Base-by-base conservation (phyloP, 2,888 invertebrate species). In the Lasioglossum marginatum region DNA sequence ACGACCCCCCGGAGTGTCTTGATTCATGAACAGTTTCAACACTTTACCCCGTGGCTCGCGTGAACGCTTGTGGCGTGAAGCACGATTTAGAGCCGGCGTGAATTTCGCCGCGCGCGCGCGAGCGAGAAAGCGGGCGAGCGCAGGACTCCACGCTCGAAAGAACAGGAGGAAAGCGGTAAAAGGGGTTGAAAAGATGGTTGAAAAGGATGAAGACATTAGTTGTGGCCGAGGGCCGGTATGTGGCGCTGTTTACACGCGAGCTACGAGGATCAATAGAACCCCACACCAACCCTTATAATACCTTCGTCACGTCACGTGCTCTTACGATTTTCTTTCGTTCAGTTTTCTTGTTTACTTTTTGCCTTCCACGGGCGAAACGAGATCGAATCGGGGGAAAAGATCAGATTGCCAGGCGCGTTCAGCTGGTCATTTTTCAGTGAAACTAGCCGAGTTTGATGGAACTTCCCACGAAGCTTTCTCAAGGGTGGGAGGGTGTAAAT, bases 171-270 rank as follows among this genome's bases (percentile, higher is more conserved):
- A 43, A 76, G 81, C 40, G 76, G 70, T 63, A 78, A 66, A 85
- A 86, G 79, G 87, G 81, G 74, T 77, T 80, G 79, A 74, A 76
- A 87, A 88, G 88, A 88, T 83, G 89, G 86, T 85, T 81, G 84
- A 87, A 89, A 89, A 90, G 90, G 89, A 94, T 94, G 92, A 93
- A 94, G 94, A 94, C 94, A 94, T 94, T 94, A 93, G 93, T 93
- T 93, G 90, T 82, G 88, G 87, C 89, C 86, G 89, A 82, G 88
- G 87, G 86, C 93, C 92, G 89, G 91, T 92, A 92, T 92, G 93
- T 89, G 93, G 94, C 94, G 94, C 94, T 93, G 92, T 89, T 81
- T 91, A 90, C 93, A 93, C 94, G 93, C 93, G 92, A 94, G 84
- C 89, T 57, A 27, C 89, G 80, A 90, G 92, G 93, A 94, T 94